These are phyloP conservation scores for Drosophila paracracens DNA, from an alignment of 2,888 invertebrate species.

Conservation along the genomic window DNA sequence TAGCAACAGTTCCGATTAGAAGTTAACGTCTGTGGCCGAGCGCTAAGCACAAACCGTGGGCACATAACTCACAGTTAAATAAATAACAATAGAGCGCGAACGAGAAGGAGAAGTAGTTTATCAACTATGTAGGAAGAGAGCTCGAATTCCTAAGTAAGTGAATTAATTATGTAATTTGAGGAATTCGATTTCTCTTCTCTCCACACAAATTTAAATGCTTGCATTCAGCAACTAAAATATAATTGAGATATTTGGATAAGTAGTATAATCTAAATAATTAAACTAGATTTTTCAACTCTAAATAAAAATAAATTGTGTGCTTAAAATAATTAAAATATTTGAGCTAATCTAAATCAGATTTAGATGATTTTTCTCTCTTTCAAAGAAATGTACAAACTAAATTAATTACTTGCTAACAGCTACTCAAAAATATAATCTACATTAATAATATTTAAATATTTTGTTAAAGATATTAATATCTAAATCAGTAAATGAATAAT, in stretches of 20 bases:
- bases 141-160: not conserved
- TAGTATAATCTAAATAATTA: not conserved
- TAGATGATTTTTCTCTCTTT: not conserved
- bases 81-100: not conserved
- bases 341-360: not conserved
- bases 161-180: not conserved
- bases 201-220: not conserved
- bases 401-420: too few relatives aligned
- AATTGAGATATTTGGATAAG: not conserved
- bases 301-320: too few relatives aligned
- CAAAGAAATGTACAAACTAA: too few relatives aligned
- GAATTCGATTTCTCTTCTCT: not conserved
- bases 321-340: not conserved
- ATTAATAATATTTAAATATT: too few relatives aligned
- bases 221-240: not conserved
- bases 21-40: constrained; percentile 61
- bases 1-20: constrained; percentile 53
- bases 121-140: not conserved
- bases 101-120: not conserved
- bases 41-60: constrained; percentile 22
- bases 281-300: not conserved
- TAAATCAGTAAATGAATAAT: not conserved
- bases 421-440: too few relatives aligned
- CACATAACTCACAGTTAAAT: constrained; percentile 41
- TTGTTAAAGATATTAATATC: not conserved